A percentile compares a stretch with the other conserved stretches of the same genome.
phyloP scores from a whole-genome alignment of 2,888 invertebrate species.

The Agonopterix alstromeriana region DNA sequence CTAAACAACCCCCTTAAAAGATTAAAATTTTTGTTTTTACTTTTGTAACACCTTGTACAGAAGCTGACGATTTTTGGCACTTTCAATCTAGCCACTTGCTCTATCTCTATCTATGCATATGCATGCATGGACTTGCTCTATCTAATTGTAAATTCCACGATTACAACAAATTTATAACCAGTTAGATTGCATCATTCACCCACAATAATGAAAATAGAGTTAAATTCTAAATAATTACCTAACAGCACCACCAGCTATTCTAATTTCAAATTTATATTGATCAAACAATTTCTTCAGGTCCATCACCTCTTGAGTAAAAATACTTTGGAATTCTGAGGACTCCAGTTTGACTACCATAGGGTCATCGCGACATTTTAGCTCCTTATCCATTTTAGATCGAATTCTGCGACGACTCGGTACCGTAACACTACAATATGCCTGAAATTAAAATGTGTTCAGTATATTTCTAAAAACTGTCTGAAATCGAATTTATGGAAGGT shows the following conservation, averaged over 20 bases:
- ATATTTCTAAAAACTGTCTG: too few relatives aligned
- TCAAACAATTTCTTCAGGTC: constrained; percentile 85
- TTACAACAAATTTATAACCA: too few relatives aligned
- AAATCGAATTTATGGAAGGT: neutral
- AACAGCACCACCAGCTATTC: constrained; percentile 98
- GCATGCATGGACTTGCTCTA: too few relatives aligned
- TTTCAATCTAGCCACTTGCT: too few relatives aligned
- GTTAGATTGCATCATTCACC: too few relatives aligned
- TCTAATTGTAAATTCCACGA: too few relatives aligned
- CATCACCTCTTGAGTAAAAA: constrained; percentile 89
- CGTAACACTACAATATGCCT: constrained; percentile 24
- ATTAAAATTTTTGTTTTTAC: too few relatives aligned
- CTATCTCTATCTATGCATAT: too few relatives aligned
- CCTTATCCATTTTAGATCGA: constrained; percentile 45
- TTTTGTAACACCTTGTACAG: too few relatives aligned
- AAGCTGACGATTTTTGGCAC: too few relatives aligned
- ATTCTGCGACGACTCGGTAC: constrained; percentile 22
- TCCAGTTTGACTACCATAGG: constrained; percentile 85
- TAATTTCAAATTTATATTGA: constrained; percentile 88
- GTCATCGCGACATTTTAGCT: constrained; percentile 64
- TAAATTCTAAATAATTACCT: constrained; percentile 59
- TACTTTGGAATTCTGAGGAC: constrained; percentile 82
- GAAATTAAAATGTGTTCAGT: constrained; percentile 4
- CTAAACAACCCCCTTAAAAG: too few relatives aligned
- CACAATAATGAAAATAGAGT: too few relatives aligned